Percentiles rank a stretch among this genome's conserved stretches.
These are phyloP conservation scores for Geophilus truncorum DNA, from an alignment of 2,888 invertebrate genomes.

Conservation along the genomic window DNA sequence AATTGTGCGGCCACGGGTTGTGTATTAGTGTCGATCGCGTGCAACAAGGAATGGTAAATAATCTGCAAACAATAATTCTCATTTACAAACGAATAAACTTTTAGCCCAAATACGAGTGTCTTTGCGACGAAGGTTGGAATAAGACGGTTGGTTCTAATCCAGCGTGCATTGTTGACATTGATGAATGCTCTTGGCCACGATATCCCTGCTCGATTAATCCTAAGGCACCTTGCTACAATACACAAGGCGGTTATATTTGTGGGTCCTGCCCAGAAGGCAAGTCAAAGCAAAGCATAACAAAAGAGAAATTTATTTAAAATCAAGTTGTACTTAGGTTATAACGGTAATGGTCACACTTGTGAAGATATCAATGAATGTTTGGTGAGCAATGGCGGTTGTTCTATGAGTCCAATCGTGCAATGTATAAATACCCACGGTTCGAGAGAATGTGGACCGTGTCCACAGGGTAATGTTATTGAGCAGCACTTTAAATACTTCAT, in stretches of 20 bases:
- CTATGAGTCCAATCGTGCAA: conserved; percentile 66
- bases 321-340: conserved; percentile 65
- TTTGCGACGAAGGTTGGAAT: conserved; percentile 72
- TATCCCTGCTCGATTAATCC: conserved; percentile 75
- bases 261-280: conserved; percentile 75
- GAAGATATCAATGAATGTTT: conserved; percentile 84
- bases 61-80: background rate
- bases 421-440: conserved; percentile 88
- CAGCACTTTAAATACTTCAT: background rate
- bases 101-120: conserved; percentile 49
- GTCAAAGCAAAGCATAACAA: no score
- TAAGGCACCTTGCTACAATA: conserved; percentile 76
- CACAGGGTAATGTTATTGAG: conserved; percentile 53
- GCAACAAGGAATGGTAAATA: conserved; percentile 60
- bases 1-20: conserved; percentile 83
- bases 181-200: conserved; percentile 71
- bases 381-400: conserved; percentile 82
- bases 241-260: conserved; percentile 83
- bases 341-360: conserved; percentile 82
- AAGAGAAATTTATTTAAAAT: no score
- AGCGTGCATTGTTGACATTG: conserved; percentile 74
- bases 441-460: conserved; percentile 78
- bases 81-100: background rate
- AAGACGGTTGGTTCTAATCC: conserved; percentile 59
- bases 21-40: conserved; percentile 60